A percentile compares a stretch with the other conserved stretches of the same genome.
Evolutionary conservation across 2,113 vertebrate genomes (phyloP).

Genomic region (Sialia sialis): DNA sequence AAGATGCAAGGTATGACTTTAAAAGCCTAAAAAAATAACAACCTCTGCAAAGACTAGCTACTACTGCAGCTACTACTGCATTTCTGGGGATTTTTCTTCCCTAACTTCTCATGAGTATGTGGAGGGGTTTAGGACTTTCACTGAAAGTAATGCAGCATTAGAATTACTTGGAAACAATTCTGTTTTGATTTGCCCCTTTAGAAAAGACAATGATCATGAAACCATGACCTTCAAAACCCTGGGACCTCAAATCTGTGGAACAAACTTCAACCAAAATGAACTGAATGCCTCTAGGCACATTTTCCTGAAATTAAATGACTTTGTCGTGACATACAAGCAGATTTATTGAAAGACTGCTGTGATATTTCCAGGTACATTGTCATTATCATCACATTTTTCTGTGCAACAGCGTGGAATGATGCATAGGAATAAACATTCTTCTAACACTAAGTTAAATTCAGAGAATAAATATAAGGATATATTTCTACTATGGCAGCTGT

Average conservation of each 20-base stretch:
- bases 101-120: neutral
- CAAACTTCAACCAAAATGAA: neutral
- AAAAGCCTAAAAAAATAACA: neutral
- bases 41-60: neutral
- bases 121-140: neutral
- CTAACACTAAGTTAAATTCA: neutral
- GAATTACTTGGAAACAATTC: neutral
- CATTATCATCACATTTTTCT: neutral
- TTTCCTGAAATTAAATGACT: neutral
- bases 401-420: neutral
- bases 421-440: neutral
- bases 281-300: neutral
- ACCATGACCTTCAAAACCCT: neutral
- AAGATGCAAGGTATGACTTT: accelerated
- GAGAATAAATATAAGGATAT: neutral
- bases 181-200: neutral
- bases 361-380: neutral
- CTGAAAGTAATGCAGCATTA: neutral
- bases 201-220: neutral
- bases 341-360: neutral
- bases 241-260: neutral
- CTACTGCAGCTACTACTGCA: neutral
- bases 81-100: neutral
- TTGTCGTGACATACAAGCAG: neutral
- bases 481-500: neutral